A percentile compares a stretch with the other conserved stretches of the same genome.
Conservation (phyloP, 2,113 vertebrate species). For the Budorcas taxicolor region DNA sequence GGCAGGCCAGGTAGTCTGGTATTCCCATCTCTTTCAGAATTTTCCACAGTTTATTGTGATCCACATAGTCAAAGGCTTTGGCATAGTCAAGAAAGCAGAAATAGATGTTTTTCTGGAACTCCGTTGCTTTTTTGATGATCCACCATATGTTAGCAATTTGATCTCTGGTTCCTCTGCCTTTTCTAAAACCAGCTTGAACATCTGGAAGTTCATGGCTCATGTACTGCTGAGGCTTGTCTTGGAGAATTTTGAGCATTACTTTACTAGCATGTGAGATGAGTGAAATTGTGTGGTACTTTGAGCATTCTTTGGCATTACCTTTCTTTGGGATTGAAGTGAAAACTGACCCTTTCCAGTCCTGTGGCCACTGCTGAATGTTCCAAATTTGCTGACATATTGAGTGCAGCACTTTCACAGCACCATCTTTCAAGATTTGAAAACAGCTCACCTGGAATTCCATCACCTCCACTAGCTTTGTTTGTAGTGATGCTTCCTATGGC, state of each 20-base stretch:
- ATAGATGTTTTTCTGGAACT: not conserved
- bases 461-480: not conserved
- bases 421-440: not conserved
- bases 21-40: not conserved
- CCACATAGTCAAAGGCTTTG: not conserved
- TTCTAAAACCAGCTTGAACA: not conserved
- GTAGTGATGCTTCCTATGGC: not conserved
- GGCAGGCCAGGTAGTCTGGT: not conserved
- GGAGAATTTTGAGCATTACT: not conserved
- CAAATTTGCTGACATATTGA: not conserved
- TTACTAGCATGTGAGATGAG: accelerated
- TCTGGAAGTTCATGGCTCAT: not conserved
- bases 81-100: not conserved
- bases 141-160: not conserved
- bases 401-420: not conserved
- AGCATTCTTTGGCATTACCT: not conserved
- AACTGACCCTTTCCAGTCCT: not conserved
- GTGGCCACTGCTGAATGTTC: not conserved
- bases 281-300: not conserved
- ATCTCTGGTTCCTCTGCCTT: not conserved
- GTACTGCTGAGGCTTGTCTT: not conserved
- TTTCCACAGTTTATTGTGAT: not conserved
- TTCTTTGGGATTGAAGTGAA: not conserved
- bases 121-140: not conserved
- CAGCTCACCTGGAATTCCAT: not conserved